These are phyloP conservation scores for Zapus hudsonius DNA, from an alignment of 2,113 vertebrate genomes.

Conservation along the genomic window DNA sequence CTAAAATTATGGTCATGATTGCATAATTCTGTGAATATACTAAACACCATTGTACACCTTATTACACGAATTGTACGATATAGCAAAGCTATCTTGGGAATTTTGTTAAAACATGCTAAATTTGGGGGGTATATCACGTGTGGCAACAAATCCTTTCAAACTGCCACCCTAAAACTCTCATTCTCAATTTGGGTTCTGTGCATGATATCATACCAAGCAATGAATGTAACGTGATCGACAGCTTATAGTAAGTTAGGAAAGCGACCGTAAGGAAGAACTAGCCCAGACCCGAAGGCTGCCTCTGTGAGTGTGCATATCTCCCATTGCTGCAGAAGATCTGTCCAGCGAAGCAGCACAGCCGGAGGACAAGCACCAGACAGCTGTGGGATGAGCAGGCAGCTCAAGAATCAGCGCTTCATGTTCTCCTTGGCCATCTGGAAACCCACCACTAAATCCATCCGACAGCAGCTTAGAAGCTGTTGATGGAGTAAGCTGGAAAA, in stretches of 20 bases:
- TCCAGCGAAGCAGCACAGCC: neutral
- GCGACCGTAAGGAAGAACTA: neutral
- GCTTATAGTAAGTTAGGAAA: neutral
- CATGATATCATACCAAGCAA: neutral
- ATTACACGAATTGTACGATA: neutral
- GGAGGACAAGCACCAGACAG: neutral
- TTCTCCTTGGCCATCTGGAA: neutral
- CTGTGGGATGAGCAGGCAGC: neutral
- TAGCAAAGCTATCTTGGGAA: neutral
- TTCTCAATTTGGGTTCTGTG: neutral
- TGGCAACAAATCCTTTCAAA: neutral
- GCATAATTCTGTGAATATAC: neutral
- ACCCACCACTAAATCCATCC: neutral
- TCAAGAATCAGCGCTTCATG: neutral
- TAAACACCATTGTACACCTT: neutral
- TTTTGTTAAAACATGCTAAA: neutral
- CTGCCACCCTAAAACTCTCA: neutral
- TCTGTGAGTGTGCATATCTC: neutral
- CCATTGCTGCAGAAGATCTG: neutral
- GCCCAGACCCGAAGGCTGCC: neutral
- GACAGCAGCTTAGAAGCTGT: neutral
- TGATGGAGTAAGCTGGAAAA: neutral
- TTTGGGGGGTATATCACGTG: neutral
- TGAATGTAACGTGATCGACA: neutral
- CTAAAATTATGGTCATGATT: neutral